A percentile compares a stretch with the other conserved stretches of the same genome.
These are phyloP conservation scores for Coptodon rendalli DNA, from an alignment of 2,113 vertebrate species.

Conservation along the genomic window DNA sequence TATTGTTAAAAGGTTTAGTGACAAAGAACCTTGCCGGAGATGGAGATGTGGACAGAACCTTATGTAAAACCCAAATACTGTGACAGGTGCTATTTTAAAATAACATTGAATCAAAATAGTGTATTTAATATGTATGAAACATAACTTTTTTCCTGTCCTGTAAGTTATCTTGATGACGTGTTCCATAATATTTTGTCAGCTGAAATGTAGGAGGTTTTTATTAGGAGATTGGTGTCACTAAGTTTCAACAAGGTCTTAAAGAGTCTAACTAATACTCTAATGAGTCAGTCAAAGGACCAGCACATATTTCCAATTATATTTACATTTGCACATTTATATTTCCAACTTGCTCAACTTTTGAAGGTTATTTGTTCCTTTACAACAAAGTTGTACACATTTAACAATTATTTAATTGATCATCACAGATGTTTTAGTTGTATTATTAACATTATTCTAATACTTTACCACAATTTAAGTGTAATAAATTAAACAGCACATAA, in stretches of 20 bases:
- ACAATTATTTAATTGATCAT: background rate
- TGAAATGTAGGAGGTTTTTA: constrained; percentile 19
- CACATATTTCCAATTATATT: background rate
- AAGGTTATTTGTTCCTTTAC: background rate
- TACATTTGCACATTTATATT: too few species aligned
- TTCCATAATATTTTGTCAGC: background rate
- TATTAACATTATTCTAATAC: background rate
- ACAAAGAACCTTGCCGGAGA: fast-evolving
- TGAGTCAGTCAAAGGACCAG: constrained; percentile 9
- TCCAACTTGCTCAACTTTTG: background rate
- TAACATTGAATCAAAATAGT: background rate
- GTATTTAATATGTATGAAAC: background rate
- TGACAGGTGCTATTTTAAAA: background rate
- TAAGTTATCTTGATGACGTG: background rate
- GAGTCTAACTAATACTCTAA: constrained; percentile 38
- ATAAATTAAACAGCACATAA: background rate
- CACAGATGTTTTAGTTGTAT: background rate
- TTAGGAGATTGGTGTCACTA: constrained; percentile 16
- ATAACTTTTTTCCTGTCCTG: background rate
- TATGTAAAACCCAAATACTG: background rate
- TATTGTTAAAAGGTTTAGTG: background rate
- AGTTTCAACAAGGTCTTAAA: constrained; percentile 17
- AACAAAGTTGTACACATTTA: background rate
- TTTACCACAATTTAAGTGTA: background rate
- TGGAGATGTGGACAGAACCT: background rate